phyloP scores from a whole-genome alignment of 1,140 invertebrate species.

The Cepaea nemoralis region DNA sequence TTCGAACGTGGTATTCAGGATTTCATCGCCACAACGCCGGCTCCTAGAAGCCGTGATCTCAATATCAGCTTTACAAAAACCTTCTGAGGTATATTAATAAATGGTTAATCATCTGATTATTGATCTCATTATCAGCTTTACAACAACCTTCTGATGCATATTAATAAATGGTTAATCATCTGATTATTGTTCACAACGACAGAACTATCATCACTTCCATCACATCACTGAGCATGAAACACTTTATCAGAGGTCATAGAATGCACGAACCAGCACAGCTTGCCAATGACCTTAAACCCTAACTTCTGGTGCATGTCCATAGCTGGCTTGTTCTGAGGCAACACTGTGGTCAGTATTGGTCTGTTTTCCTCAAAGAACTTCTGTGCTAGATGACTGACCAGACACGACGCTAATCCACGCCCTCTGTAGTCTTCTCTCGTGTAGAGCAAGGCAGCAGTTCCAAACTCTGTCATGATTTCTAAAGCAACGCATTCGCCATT shows the following conservation, averaged over 20 bases:
- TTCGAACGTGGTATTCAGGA: no score
- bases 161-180: no score
- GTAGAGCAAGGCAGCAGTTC: neutral
- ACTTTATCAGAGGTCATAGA: neutral
- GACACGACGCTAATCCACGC: neutral
- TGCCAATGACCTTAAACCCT: neutral
- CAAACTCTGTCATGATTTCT: neutral
- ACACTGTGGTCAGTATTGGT: neutral
- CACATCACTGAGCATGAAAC: neutral
- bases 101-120: no score
- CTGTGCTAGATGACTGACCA: neutral
- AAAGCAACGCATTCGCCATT: neutral
- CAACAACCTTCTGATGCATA: no score
- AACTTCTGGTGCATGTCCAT: neutral
- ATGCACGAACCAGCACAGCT: neutral
- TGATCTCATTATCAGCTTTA: no score
- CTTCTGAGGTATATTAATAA: no score
- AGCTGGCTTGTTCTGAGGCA: neutral
- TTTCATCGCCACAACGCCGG: no score
- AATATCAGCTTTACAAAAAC: no score
- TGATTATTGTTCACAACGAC: no score
- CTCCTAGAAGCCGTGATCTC: no score
- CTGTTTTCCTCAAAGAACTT: neutral
- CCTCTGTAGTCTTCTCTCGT: neutral
- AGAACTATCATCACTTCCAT: no score